phyloP scores from a whole-genome alignment of 2,113 vertebrate genomes.

The Ursus arctos region DNA sequence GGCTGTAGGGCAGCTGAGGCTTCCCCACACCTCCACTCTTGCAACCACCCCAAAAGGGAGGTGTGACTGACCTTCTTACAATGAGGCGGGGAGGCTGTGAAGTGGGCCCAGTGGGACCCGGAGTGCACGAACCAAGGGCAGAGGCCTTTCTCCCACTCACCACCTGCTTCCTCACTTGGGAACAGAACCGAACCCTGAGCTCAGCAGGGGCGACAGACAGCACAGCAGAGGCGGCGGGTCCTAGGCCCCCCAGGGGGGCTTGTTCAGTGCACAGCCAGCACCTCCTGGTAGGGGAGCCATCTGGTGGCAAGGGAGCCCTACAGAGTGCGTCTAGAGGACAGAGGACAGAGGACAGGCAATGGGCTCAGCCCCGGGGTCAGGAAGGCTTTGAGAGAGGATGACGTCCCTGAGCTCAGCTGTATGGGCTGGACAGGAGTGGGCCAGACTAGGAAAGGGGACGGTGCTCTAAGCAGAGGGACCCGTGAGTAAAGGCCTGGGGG shows the following conservation, averaged over 20 bases:
- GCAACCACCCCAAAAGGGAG: background rate
- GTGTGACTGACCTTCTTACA: background rate
- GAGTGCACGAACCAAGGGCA: background rate
- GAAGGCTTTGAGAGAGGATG: background rate
- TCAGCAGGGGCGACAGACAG: too few species aligned
- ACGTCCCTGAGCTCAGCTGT: background rate
- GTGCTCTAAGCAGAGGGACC: background rate
- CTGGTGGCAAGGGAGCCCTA: background rate
- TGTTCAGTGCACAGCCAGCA: background rate
- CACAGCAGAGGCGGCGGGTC: background rate
- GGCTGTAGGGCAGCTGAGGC: background rate
- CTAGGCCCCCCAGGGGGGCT: background rate
- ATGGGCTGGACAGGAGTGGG: too few species aligned
- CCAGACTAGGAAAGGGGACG: background rate
- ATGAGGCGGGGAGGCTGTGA: too few species aligned
- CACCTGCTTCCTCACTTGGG: background rate
- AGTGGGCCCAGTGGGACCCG: background rate
- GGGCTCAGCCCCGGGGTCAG: too few species aligned
- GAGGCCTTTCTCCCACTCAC: background rate
- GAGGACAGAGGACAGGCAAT: background rate
- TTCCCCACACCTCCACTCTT: background rate
- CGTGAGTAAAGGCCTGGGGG: background rate
- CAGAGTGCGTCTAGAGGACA: background rate
- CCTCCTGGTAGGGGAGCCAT: background rate
- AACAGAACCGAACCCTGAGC: background rate